phyloP scores from a whole-genome alignment of 2,113 vertebrate species.

The Scomber scombrus region DNA sequence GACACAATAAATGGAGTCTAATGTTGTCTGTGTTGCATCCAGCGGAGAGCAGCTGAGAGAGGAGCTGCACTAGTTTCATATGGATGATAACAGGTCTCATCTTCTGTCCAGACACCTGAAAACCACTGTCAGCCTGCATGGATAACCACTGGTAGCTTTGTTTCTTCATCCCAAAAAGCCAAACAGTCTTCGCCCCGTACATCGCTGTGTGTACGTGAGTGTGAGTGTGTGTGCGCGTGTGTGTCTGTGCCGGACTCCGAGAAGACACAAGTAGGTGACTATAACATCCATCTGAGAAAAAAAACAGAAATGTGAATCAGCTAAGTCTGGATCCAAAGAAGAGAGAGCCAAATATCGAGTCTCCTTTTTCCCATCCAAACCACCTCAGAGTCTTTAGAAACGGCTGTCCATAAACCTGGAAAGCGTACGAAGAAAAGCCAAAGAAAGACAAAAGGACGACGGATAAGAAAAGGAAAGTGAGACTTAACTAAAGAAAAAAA shows the following conservation, averaged over 20 bases:
- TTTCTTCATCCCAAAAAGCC: slow-evolving; percentile 18
- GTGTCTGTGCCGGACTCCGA: slow-evolving; percentile 9
- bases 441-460: slow-evolving; percentile 59
- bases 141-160: slow-evolving; percentile 57
- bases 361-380: neutral
- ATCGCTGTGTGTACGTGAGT: slow-evolving; percentile 47
- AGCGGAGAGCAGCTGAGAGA: slow-evolving; percentile 34
- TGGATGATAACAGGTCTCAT: slow-evolving; percentile 27
- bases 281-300: neutral
- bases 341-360: slow-evolving; percentile 26
- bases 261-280: slow-evolving; percentile 29
- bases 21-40: slow-evolving; percentile 39
- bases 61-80: slow-evolving; percentile 43
- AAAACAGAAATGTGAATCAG: slow-evolving; percentile 60
- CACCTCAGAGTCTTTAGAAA: slow-evolving; percentile 10
- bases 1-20: slow-evolving; percentile 56
- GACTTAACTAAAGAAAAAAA: slow-evolving; percentile 61
- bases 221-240: slow-evolving; percentile 28
- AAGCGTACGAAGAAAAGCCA: slow-evolving; percentile 54
- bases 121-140: slow-evolving; percentile 6
- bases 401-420: slow-evolving; percentile 46
- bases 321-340: slow-evolving; percentile 29
- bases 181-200: slow-evolving; percentile 25
- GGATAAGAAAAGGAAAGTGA: slow-evolving; percentile 70
- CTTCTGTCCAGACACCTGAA: slow-evolving; percentile 30